Evolutionary conservation across 2,888 invertebrate genomes (phyloP).

Genomic region (Abrostola triplasia): DNA sequence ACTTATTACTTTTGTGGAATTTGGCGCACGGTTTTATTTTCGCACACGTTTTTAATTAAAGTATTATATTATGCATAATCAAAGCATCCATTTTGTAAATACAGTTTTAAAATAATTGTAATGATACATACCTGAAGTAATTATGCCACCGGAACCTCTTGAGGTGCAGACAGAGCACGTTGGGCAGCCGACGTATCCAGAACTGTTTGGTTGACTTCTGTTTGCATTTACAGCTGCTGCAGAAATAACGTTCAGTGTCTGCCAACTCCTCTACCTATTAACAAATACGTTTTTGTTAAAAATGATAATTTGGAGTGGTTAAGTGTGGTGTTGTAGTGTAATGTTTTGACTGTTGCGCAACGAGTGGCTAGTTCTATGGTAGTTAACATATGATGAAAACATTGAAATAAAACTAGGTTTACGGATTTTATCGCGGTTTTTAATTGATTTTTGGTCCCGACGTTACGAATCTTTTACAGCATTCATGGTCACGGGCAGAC

Average conservation of each 20-base stretch:
- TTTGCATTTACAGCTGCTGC: conserved; percentile 93
- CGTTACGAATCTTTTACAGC: too few species aligned
- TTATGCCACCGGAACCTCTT: conserved; percentile 95
- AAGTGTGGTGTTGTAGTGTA: too few species aligned
- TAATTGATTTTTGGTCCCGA: too few species aligned
- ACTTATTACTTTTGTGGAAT: too few species aligned
- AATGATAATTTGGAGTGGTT: not conserved
- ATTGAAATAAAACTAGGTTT: too few species aligned
- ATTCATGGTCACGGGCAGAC: not conserved
- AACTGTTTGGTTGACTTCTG: conserved; percentile 95
- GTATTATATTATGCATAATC: too few species aligned
- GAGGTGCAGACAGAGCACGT: conserved; percentile 94
- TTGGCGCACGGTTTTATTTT: too few species aligned
- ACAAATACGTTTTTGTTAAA: not conserved
- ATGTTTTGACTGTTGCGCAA: too few species aligned
- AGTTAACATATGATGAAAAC: too few species aligned
- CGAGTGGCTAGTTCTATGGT: too few species aligned
- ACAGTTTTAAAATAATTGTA: not conserved
- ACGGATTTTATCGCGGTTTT: too few species aligned
- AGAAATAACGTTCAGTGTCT: conserved; percentile 94
- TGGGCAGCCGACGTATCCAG: conserved; percentile 94
- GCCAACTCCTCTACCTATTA: conserved; percentile 92
- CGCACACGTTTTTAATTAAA: too few species aligned
- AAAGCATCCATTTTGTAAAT: not conserved
- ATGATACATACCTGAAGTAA: conserved; percentile 88